These are phyloP conservation scores for Drosophila parabipectinata DNA, from an alignment of 1,140 invertebrate species.

Conservation along the genomic window DNA sequence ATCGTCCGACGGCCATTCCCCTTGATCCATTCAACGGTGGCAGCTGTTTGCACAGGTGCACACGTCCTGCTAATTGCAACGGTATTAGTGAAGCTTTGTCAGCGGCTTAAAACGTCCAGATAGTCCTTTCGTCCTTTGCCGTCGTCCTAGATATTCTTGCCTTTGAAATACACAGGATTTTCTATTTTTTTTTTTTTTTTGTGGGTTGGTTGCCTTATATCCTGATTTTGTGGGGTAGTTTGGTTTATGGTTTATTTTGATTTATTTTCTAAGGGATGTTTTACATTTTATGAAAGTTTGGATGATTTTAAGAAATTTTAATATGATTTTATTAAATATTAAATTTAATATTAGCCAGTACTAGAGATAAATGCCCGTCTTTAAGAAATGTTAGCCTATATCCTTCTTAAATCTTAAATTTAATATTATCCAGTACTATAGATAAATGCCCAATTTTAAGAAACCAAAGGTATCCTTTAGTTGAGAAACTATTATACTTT, in stretches of 20 bases:
- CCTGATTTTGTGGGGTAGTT: neutral
- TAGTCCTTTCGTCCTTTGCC: neutral
- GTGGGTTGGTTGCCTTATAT: neutral
- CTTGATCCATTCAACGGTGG: constrained; percentile 15
- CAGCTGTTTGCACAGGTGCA: constrained; percentile 70
- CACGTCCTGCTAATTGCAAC: constrained; percentile 73
- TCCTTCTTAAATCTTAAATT: too few relatives aligned
- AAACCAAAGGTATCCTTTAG: neutral
- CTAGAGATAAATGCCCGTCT: too few relatives aligned
- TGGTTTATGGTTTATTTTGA: neutral
- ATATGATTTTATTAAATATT: too few relatives aligned
- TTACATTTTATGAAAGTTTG: too few relatives aligned
- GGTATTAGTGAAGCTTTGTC: constrained; percentile 78
- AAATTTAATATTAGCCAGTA: too few relatives aligned
- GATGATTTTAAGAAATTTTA: too few relatives aligned
- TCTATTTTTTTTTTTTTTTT: neutral
- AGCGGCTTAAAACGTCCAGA: constrained; percentile 61
- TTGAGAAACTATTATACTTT: neutral
- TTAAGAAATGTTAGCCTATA: too few relatives aligned
- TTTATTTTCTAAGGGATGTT: neutral
- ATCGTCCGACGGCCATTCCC: neutral
- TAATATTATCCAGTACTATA: too few relatives aligned
- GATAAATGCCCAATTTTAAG: too few relatives aligned
- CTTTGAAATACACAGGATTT: constrained; percentile 2
- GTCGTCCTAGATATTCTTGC: neutral